Evolutionary conservation across 2,888 invertebrate species (phyloP), one percentile per base, ranked within the genome.

Genomic region (Papilio gigon): DNA sequence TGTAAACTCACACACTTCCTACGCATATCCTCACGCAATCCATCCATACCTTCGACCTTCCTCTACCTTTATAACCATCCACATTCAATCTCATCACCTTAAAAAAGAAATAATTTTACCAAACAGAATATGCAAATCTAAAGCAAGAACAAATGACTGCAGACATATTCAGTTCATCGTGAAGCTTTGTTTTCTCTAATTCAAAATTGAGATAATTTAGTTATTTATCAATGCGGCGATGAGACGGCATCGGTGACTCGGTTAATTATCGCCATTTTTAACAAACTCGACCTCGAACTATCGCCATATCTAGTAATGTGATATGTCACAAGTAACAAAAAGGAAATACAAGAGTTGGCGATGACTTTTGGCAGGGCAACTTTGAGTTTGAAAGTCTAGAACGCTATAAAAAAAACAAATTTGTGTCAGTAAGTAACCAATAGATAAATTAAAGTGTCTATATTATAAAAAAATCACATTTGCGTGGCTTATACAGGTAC

Each of bases 181-280:
- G 2, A 9, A n/a, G 25, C n/a, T 40, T 11, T 37, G 40, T 53
- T 65, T 53, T 64, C 37, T 35, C 53, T 53, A 27, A 64, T 37
- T 50, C n/a, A 8, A 53, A 40, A 40, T 65, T 30, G 42, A 30
- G 3, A 30, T 30, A 58, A 30, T 58, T 58, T 9, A n/a, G 42
- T 58, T 37, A 65, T 58, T 58, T 58, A 65, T 66, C 65, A 59
- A 25, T n/a, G 42, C 27, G 30, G 27, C n/a, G 53, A 25, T 37
- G n/a, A 37, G 37, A 12, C 33, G 53, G 9, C 1, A 17, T 12
- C 58, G 44, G 30, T 66, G 65, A 44, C 27, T 65, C 65, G 44
- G 8, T 44, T 65, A 20, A 40, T 65, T 65, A 44, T 44, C 44
- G 17, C n/a, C 47, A 35, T 66, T 35, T 59, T 59, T 44, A 33